phyloP scores from a whole-genome alignment of 1,140 invertebrate species.

The Temnothorax curvispinosus region DNA sequence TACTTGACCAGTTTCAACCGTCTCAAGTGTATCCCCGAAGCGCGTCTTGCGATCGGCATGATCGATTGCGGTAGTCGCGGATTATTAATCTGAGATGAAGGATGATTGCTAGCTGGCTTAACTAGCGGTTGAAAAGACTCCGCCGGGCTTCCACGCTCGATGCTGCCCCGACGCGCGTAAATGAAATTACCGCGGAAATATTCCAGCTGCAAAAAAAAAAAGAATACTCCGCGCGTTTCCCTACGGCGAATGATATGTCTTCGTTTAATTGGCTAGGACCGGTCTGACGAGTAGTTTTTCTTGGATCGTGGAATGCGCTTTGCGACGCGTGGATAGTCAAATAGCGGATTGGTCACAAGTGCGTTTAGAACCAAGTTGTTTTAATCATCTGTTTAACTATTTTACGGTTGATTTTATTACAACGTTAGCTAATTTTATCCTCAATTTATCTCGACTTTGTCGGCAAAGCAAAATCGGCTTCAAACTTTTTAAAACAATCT shows the following conservation, averaged over 20 bases:
- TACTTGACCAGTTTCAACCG: slow-evolving; percentile 31
- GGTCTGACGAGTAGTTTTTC: slow-evolving; percentile 22
- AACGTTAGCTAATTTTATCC: not conserved
- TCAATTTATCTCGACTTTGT: not conserved
- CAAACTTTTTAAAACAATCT: not conserved
- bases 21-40: slow-evolving; percentile 19
- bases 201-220: not conserved
- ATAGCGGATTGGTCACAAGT: not conserved
- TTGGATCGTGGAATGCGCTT: slow-evolving; percentile 15
- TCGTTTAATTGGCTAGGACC: slow-evolving; percentile 48
- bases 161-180: not conserved
- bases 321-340: not conserved
- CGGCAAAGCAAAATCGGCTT: not conserved
- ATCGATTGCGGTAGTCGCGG: slow-evolving; percentile 43
- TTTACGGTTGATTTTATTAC: not conserved
- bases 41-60: slow-evolving; percentile 10
- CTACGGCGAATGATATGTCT: slow-evolving; percentile 29
- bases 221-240: slow-evolving; percentile 4
- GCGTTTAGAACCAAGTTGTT: not conserved
- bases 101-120: slow-evolving; percentile 28
- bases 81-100: slow-evolving; percentile 56
- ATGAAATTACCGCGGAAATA: slow-evolving; percentile 53
- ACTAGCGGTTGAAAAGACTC: slow-evolving; percentile 30
- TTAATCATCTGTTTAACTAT: not conserved
- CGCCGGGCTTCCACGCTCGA: not conserved